These are phyloP conservation scores for Diabrotica virgifera DNA, from an alignment of 1,140 invertebrate genomes.

Conservation along the genomic window DNA sequence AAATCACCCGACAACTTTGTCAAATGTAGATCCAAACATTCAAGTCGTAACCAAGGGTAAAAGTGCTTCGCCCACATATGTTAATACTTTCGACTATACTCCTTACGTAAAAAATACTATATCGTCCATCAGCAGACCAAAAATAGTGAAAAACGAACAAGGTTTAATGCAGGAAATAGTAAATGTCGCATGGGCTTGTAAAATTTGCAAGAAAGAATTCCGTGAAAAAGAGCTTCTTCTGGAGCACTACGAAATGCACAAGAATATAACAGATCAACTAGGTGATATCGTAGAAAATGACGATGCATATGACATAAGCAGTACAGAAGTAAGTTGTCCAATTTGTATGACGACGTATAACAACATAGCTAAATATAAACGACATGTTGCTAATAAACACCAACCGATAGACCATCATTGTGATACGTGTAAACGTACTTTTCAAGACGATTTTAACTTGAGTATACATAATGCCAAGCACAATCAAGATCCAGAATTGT, in stretches of 20 bases:
- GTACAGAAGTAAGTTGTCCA: constrained; percentile 40
- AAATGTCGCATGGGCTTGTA: too few species aligned
- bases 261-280: neutral
- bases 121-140: too few species aligned
- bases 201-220: too few species aligned
- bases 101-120: too few species aligned
- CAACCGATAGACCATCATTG: constrained; percentile 3
- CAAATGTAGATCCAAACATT: too few species aligned
- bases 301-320: constrained; percentile 24
- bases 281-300: constrained; percentile 35
- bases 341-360: constrained; percentile 47
- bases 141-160: too few species aligned
- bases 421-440: neutral
- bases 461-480: neutral
- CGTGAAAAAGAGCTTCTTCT: neutral
- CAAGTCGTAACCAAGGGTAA: too few species aligned
- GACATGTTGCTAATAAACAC: constrained; percentile 29
- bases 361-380: constrained; percentile 26
- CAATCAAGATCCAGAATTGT: neutral
- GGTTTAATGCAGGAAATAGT: too few species aligned
- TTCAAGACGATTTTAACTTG: neutral
- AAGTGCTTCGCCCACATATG: too few species aligned
- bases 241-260: neutral
- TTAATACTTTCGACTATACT: too few species aligned
- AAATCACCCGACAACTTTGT: too few species aligned